phyloP scores from a whole-genome alignment of 2,888 invertebrate genomes.

The Leptinotarsa tumamoca region DNA sequence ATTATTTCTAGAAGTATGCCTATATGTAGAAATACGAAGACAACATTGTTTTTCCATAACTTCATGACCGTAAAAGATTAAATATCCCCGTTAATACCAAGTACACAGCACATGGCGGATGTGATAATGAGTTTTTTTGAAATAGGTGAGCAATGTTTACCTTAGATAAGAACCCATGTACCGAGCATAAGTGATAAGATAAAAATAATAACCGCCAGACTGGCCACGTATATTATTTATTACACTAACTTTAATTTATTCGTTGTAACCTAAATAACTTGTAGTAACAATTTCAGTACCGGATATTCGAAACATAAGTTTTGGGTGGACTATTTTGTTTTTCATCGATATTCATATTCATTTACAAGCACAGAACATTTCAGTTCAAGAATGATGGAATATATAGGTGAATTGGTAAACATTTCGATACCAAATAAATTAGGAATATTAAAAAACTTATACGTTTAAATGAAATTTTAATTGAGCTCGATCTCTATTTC shows the following conservation, averaged over 20 bases:
- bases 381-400: too few species aligned
- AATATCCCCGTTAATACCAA: conserved; percentile 24
- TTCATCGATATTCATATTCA: too few species aligned
- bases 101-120: conserved; percentile 43
- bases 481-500: too few species aligned
- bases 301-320: not conserved
- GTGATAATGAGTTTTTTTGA: conserved; percentile 49
- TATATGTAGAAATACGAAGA: not conserved
- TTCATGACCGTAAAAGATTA: conserved; percentile 24
- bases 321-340: not conserved
- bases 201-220: conserved; percentile 55
- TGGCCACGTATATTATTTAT: conserved; percentile 52
- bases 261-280: conserved; percentile 44
- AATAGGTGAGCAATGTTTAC: conserved; percentile 60
- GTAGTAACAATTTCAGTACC: conserved; percentile 3
- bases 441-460: too few species aligned
- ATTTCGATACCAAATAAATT: too few species aligned
- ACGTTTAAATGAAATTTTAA: too few species aligned
- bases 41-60: conserved; percentile 1
- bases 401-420: too few species aligned
- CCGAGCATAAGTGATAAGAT: conserved; percentile 57
- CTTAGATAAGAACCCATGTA: conserved; percentile 57
- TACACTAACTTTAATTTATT: conserved; percentile 42
- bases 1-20: not conserved
- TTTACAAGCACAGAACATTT: too few species aligned